Evolutionary conservation across 2,888 invertebrate genomes (phyloP).

Genomic region (Amiota mariae): DNA sequence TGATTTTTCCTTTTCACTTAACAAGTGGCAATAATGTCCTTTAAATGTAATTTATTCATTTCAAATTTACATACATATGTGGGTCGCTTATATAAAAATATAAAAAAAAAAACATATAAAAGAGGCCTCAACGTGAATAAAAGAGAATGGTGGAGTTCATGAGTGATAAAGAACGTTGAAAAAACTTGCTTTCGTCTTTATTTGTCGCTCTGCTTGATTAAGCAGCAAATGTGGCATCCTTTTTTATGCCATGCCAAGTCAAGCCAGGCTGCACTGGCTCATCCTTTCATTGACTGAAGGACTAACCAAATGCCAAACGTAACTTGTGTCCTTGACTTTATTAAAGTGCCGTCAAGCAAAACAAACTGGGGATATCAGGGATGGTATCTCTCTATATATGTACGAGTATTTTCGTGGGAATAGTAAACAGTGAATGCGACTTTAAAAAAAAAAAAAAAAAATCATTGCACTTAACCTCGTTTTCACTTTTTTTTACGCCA

Average conservation of each 20-base stretch:
- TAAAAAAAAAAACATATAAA: too few species aligned
- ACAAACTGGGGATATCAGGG: not conserved
- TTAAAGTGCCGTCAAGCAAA: conserved; percentile 10
- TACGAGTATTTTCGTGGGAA: not conserved
- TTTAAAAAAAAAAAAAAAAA: not conserved
- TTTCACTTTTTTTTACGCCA: conserved; percentile 24
- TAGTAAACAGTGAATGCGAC: not conserved
- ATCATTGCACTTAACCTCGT: conserved; percentile 4
- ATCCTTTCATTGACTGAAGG: not conserved
- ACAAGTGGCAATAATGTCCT: conserved; percentile 5
- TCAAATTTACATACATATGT: conserved; percentile 19
- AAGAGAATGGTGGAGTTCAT: too few species aligned
- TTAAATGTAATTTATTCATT: conserved; percentile 18
- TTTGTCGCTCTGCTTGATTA: conserved; percentile 47
- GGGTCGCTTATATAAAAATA: not conserved
- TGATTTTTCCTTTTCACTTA: not conserved
- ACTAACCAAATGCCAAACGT: not conserved
- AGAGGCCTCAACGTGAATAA: too few species aligned
- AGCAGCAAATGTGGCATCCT: conserved; percentile 45
- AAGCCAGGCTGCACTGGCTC: not conserved
- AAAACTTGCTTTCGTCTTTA: not conserved
- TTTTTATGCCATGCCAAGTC: not conserved
- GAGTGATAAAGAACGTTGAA: too few species aligned
- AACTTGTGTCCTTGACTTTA: conserved; percentile 30
- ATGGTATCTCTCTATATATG: too few species aligned